phyloP scores from a whole-genome alignment of 2,888 invertebrate genomes.

The Cyrtodaria siliqua region DNA sequence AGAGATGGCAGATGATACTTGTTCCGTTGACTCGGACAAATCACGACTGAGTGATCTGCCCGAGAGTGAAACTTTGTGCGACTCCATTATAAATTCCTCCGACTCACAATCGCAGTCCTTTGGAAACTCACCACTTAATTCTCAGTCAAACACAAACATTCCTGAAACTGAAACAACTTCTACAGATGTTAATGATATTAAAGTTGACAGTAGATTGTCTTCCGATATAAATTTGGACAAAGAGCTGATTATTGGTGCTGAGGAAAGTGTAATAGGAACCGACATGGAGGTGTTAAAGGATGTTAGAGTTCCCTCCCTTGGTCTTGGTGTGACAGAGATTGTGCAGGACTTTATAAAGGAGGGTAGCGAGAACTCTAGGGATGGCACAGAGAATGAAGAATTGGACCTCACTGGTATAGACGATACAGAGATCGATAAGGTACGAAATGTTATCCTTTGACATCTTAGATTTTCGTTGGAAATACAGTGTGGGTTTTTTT shows the following conservation, averaged over 20 bases:
- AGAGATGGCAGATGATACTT: constrained; percentile 49
- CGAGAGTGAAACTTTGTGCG: constrained; percentile 19
- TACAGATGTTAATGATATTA: too few relatives aligned
- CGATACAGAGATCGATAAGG: constrained; percentile 94
- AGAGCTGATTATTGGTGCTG: constrained; percentile 25
- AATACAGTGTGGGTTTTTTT: too few relatives aligned
- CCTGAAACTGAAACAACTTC: neutral
- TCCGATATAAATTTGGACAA: neutral
- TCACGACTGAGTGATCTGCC: constrained; percentile 39
- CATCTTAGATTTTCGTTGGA: too few relatives aligned
- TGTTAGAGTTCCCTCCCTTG: constrained; percentile 27
- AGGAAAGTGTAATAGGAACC: neutral
- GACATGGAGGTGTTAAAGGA: neutral
- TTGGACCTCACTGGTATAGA: constrained; percentile 91
- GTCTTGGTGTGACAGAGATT: constrained; percentile 83
- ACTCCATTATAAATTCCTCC: constrained; percentile 1
- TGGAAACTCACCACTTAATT: neutral
- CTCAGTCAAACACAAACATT: neutral
- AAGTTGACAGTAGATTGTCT: neutral
- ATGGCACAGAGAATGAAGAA: constrained; percentile 86
- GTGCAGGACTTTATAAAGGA: constrained; percentile 86
- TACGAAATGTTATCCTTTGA: too few relatives aligned
- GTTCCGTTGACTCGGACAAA: constrained; percentile 42
- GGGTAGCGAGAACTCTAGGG: constrained; percentile 46
- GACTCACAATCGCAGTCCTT: neutral